Evolutionary conservation across 2,797 vertebrate genomes (phyloP), one percentile per base, ranked within the genome.

Genomic region (Cossypha dichroa): DNA sequence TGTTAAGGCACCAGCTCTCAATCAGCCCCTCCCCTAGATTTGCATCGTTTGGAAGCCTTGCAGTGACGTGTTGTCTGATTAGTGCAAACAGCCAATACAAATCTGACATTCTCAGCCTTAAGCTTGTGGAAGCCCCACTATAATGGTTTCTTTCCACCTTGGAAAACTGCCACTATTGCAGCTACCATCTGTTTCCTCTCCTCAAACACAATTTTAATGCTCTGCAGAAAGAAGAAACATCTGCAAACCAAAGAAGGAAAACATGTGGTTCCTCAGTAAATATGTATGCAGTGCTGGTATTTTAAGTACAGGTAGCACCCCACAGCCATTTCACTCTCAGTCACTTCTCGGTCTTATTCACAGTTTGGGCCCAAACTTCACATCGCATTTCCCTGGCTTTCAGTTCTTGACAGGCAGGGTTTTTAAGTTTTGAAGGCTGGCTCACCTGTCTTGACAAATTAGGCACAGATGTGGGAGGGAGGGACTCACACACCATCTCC

Each of bases 141-240:
- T 83, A 74, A 72, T 49, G 41, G 43, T 48, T 38, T 56, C 74
- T 91, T 80, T 85, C 64, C 82, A 81, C 68, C 68, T 95, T 94
- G 96, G 91, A 94, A 77, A 78, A 40, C 55, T 69, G 85, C 90
- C 84, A 76, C 59, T 78, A 11, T 84, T 77, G 80, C 46, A 76
- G 10, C 60, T 88, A 56, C 38, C 82, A 31, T 87, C 84, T 69
- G 52, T 67, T 96, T 96, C 84, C 67, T 81, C 33, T 96, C 84
- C 67, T 81, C 33, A 4, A 89, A 91, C 45, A 59, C 68, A 76
- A 59, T 67, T 81, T 41, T 60, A 64, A n/a, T 46, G 36, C 40
- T 91, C 67, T 56, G 78, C 20, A 38, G 92, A 90, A 83, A 56
- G 55, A 69, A 79, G 85, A 64, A 90, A 75, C 66, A 75, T 46